These are phyloP conservation scores for Meiosimyza platycephala DNA, from an alignment of 2,888 invertebrate genomes.

Conservation along the genomic window DNA sequence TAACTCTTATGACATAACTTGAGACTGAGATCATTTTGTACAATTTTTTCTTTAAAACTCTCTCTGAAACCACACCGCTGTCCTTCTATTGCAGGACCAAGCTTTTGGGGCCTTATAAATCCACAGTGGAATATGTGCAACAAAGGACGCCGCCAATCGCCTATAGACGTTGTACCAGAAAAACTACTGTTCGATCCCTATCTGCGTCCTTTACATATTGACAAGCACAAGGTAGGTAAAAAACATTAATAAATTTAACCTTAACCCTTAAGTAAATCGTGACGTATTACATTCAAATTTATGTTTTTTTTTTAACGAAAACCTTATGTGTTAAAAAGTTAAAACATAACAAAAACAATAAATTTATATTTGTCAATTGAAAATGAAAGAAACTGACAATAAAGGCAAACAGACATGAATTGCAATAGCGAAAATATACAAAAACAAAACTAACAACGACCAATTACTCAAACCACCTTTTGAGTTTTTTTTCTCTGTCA, in stretches of 20 bases:
- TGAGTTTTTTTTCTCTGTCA: conserved; percentile 6
- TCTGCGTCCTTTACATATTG: conserved; percentile 88
- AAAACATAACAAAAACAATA: conserved; percentile 8
- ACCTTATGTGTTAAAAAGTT: neutral
- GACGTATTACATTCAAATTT: neutral
- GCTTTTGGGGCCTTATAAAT: conserved; percentile 98
- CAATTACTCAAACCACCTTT: conserved; percentile 19
- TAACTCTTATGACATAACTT: no score
- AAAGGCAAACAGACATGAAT: no score
- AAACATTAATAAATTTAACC: neutral
- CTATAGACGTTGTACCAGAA: conserved; percentile 96
- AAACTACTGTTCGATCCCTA: conserved; percentile 95
- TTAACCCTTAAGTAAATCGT: neutral
- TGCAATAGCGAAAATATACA: conserved; percentile 22
- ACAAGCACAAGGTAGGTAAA: conserved; percentile 87
- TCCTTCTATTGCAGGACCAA: conserved; percentile 79
- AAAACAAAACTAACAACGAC: conserved; percentile 19
- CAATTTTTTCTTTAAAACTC: neutral
- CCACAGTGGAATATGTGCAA: conserved; percentile 98
- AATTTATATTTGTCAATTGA: no score
- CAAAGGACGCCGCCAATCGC: conserved; percentile 95
- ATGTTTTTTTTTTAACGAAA: neutral
- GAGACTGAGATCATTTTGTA: no score
- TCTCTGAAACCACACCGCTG: neutral
- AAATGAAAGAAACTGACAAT: no score